A percentile compares a stretch with the other conserved stretches of the same genome.
These are phyloP conservation scores for Odocoileus virginianus DNA, from an alignment of 2,113 vertebrate species.

Conservation along the genomic window DNA sequence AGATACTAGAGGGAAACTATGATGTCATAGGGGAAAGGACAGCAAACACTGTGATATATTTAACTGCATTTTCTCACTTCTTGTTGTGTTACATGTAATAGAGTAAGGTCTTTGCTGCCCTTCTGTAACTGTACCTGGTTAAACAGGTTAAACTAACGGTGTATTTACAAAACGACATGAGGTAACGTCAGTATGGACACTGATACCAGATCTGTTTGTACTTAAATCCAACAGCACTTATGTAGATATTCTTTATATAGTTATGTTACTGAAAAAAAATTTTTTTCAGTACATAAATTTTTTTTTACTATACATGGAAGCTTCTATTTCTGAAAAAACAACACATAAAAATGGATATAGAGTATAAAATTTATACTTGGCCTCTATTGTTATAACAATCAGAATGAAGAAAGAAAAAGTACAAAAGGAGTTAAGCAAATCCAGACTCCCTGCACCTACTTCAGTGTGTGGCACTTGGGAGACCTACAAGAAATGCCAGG, in stretches of 20 bases:
- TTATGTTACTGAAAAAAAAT: neutral
- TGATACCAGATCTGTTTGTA: neutral
- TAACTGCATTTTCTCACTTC: neutral
- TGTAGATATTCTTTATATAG: neutral
- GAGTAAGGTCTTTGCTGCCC: neutral
- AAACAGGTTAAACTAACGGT: conserved; percentile 33
- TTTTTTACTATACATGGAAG: neutral
- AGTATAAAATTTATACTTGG: neutral
- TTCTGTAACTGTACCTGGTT: conserved; percentile 18
- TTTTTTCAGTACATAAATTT: neutral
- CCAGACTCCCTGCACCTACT: neutral
- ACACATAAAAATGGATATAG: neutral
- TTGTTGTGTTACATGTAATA: neutral
- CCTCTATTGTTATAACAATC: neutral
- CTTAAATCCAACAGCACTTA: neutral
- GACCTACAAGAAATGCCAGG: neutral
- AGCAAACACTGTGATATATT: neutral
- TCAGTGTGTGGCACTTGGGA: neutral
- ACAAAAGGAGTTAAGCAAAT: neutral
- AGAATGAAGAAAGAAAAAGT: neutral
- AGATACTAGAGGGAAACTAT: conserved; percentile 40
- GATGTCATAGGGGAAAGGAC: neutral
- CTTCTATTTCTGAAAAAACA: neutral
- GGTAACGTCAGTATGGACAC: neutral
- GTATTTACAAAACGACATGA: neutral